These are phyloP conservation scores for Tricholaema leucomelas DNA, from an alignment of 2,113 vertebrate species.

Conservation along the genomic window DNA sequence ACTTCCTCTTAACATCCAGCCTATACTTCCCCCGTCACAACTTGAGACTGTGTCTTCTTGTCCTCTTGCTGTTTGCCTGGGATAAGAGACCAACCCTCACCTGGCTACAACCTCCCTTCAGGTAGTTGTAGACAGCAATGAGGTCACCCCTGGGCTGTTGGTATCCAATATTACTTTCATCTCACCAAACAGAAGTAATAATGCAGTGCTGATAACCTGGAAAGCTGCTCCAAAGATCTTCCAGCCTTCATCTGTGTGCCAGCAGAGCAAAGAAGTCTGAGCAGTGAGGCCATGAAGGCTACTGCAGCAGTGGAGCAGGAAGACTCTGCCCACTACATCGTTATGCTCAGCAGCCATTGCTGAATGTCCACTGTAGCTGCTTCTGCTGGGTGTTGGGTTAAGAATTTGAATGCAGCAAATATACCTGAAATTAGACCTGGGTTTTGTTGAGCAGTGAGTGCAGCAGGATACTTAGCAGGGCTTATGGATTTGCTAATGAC, in stretches of 20 bases:
- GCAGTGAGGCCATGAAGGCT: neutral
- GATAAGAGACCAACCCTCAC: too few species aligned
- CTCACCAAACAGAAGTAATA: neutral
- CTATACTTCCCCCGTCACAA: too few species aligned
- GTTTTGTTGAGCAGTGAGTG: neutral
- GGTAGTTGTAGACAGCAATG: too few species aligned
- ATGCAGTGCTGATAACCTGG: neutral
- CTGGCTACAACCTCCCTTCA: too few species aligned
- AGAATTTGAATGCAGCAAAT: neutral
- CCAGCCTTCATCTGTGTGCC: neutral
- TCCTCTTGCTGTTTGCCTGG: too few species aligned
- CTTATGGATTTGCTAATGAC: neutral
- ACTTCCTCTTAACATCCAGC: too few species aligned
- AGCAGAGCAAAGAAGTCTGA: neutral
- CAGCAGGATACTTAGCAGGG: neutral
- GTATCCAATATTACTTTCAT: neutral
- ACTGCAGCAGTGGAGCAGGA: neutral
- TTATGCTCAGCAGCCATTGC: neutral
- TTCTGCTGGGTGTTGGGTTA: neutral
- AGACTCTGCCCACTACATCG: neutral
- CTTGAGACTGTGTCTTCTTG: too few species aligned
- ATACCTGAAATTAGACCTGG: neutral
- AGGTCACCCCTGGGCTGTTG: too few species aligned
- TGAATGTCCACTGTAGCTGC: neutral
- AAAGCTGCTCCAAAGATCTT: neutral